These are phyloP conservation scores for Porites lobata DNA, from an alignment of 92 coral and sea anemone genomes.

Conservation along the genomic window DNA sequence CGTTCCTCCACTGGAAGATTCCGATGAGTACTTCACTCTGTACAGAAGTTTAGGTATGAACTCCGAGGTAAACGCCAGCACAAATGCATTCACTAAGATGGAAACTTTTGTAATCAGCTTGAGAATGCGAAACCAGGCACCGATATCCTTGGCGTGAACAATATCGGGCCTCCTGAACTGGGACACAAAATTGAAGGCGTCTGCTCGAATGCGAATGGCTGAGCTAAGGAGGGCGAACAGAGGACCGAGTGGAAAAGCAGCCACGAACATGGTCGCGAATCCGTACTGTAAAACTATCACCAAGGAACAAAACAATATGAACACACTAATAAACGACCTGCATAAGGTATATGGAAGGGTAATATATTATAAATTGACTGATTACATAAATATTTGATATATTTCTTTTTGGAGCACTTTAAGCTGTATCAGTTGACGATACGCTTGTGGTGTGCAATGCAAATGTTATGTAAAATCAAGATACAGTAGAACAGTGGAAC, in stretches of 20 bases:
- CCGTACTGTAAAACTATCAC: conserved; percentile 87
- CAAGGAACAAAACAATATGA: background rate
- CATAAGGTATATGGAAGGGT: background rate
- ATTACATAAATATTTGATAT: background rate
- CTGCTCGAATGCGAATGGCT: conserved; percentile 78
- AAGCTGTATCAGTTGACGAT: too few species aligned
- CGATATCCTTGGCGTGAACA: conserved; percentile 80
- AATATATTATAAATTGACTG: background rate
- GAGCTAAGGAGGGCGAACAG: conserved; percentile 83
- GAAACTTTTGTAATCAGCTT: conserved; percentile 69
- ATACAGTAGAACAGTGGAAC: too few species aligned
- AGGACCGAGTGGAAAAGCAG: conserved; percentile 94
- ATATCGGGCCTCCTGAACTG: conserved; percentile 92
- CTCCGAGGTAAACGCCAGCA: conserved; percentile 84
- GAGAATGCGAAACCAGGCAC: conserved; percentile 80
- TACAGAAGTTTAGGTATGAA: conserved; percentile 81
- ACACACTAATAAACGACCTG: background rate
- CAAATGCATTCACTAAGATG: conserved; percentile 78
- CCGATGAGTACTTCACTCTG: conserved; percentile 49
- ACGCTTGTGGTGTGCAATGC: too few species aligned
- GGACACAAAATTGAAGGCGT: conserved; percentile 91
- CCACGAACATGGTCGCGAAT: conserved; percentile 93
- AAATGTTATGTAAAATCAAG: too few species aligned
- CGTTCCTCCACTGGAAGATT: conserved; percentile 28
- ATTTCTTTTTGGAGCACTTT: too few species aligned